Evolutionary conservation across 2,888 invertebrate genomes (phyloP).

Genomic region (Mechanitis messenoides): DNA sequence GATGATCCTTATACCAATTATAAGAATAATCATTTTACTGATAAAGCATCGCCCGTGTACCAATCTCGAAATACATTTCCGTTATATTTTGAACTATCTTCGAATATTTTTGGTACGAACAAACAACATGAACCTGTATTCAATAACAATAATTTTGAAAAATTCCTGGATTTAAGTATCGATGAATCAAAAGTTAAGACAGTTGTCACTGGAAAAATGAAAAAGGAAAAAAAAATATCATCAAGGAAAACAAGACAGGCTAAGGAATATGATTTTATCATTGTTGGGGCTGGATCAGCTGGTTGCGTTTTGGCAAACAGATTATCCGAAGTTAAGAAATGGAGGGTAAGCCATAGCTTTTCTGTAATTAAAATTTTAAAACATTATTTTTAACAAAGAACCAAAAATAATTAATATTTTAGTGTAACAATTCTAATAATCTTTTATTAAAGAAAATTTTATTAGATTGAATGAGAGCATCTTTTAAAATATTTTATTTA

Average conservation of each 20-base stretch:
- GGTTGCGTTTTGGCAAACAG: slow-evolving; percentile 82
- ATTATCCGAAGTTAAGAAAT: slow-evolving; percentile 77
- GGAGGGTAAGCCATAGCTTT: slow-evolving; percentile 61
- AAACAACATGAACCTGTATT: slow-evolving; percentile 1
- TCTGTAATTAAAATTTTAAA: too few species aligned
- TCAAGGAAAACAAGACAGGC: slow-evolving; percentile 41
- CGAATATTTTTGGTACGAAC: too few species aligned
- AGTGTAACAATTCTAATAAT: too few species aligned
- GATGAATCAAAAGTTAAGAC: slow-evolving; percentile 43
- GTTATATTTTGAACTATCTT: too few species aligned
- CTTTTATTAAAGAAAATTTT: too few species aligned
- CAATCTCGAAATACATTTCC: too few species aligned
- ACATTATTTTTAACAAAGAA: too few species aligned
- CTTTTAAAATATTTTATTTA: too few species aligned
- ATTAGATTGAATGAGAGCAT: too few species aligned
- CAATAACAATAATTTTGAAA: slow-evolving; percentile 29
- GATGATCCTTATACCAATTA: not conserved
- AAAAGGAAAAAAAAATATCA: slow-evolving; percentile 30
- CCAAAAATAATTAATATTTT: too few species aligned
- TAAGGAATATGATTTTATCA: slow-evolving; percentile 77
- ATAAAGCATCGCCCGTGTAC: too few species aligned
- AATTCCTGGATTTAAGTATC: slow-evolving; percentile 34
- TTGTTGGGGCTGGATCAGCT: slow-evolving; percentile 82
- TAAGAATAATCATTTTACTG: not conserved
- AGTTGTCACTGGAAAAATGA: slow-evolving; percentile 12